Evolutionary conservation across 2,113 vertebrate species (phyloP).

Genomic region (Oryzias javanicus): DNA sequence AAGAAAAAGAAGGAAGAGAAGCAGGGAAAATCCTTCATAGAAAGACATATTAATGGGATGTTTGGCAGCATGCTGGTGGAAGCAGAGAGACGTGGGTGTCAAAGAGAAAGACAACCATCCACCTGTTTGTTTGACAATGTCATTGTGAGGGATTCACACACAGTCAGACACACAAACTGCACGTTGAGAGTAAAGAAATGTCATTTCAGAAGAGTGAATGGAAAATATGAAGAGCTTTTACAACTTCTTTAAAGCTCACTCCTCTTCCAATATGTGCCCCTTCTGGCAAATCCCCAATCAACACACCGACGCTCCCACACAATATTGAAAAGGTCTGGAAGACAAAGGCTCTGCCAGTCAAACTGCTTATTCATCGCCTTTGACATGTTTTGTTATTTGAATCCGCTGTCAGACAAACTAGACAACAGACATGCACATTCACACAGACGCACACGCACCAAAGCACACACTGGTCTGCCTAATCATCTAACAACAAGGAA

Average conservation of each 20-base stretch:
- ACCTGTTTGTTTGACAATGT: slow-evolving; percentile 39
- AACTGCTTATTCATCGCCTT: slow-evolving; percentile 52
- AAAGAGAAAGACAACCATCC: slow-evolving; percentile 25
- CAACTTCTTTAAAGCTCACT: slow-evolving; percentile 40
- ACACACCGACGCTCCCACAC: slow-evolving; percentile 57
- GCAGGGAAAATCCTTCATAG: slow-evolving; percentile 14
- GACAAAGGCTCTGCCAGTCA: slow-evolving; percentile 62
- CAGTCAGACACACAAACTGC: slow-evolving; percentile 6
- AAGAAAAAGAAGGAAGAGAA: slow-evolving; percentile 8
- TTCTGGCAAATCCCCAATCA: slow-evolving; percentile 60
- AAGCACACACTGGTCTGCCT: slow-evolving; percentile 36
- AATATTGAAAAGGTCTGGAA: slow-evolving; percentile 61
- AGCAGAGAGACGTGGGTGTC: slow-evolving; percentile 11
- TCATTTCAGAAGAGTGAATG: slow-evolving; percentile 28
- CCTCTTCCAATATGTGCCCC: slow-evolving; percentile 35
- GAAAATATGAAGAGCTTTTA: slow-evolving; percentile 26
- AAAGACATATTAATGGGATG: slow-evolving; percentile 27
- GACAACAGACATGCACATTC: slow-evolving; percentile 21
- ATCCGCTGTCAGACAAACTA: slow-evolving; percentile 64
- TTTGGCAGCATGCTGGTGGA: slow-evolving; percentile 28
- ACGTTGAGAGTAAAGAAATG: slow-evolving; percentile 13
- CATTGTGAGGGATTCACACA: slow-evolving; percentile 19
- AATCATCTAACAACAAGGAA: slow-evolving; percentile 71
- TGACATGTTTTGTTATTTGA: slow-evolving; percentile 72
- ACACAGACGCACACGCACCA: slow-evolving; percentile 17